Base-by-base conservation (phyloP, 1,140 invertebrate genomes). In the Microplitis mediator region DNA sequence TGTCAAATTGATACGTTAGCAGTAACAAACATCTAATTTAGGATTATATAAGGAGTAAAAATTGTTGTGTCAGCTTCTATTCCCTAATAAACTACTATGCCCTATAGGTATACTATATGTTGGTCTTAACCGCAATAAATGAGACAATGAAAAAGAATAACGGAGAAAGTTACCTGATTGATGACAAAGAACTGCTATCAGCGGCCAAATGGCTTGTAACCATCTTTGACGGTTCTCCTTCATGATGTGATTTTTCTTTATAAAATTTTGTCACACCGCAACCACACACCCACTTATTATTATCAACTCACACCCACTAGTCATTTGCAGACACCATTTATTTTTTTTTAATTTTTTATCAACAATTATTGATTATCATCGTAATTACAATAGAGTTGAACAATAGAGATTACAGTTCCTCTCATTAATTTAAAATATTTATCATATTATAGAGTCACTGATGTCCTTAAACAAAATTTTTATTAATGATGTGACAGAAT, bases 191-290 rank as follows among this genome's bases (percentile, higher is more conserved):
- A 82, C 76, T 31, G 80, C 78, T 76, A 82, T 72, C 64, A 80
- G 73, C 3, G 76, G 72, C 69, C 80, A 76, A 74, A 75, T 75
- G 69, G 75, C 78, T 69, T 60, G 75, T 14, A 81, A 71, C 81
- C 80, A 82, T 76, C 78, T 79, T 77, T 75, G 73, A 45, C 77
- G 80, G 71, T 76, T 77, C 68, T 81, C 74, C 79, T 77, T 81
- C 81, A 81, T 81, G 31, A 61, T 80, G 72, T 58, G 58, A 69
- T 76, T 70, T 34, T 74, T 71, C 51, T 73, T 64, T 45, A n/a
- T 69, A 23, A 58, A 64, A 8, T 73, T 36, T 70, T 62, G 62
- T 34, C 70, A 54, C 62, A 36, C 72, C 65, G 36, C 45, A 13
- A 50, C 50, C 34, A 58, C 52, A 45, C 61, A 45, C 65, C 23